phyloP scores from a whole-genome alignment of 1,140 invertebrate species.

The Gerris buenoi region DNA sequence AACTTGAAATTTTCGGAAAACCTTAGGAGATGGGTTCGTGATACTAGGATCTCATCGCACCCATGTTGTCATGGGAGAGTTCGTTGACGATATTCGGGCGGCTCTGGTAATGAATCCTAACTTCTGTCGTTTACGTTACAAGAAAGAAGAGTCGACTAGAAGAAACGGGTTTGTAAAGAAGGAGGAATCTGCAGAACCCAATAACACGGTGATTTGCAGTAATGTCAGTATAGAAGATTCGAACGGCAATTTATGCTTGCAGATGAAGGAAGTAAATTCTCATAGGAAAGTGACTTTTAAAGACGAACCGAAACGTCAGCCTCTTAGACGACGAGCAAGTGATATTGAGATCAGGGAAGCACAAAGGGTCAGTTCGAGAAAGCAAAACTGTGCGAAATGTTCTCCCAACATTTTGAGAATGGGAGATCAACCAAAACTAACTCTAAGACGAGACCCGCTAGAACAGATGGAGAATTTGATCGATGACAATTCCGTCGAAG shows the following conservation, averaged over 20 bases:
- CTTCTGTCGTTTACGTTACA: background rate
- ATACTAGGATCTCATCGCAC: no score
- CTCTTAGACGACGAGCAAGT: background rate
- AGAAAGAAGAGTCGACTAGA: background rate
- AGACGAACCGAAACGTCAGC: background rate
- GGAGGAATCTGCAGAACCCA: background rate
- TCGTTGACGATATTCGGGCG: background rate
- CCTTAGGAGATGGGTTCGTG: no score
- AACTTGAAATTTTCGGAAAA: no score
- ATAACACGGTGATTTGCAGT: no score
- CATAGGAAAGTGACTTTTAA: background rate
- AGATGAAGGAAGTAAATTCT: background rate
- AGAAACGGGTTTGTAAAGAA: background rate
- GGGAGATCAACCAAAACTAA: background rate
- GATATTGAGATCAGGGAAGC: background rate
- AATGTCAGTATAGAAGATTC: background rate
- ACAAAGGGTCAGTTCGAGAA: background rate
- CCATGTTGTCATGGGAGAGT: background rate
- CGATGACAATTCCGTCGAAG: background rate
- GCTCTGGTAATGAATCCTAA: background rate
- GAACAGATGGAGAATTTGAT: background rate
- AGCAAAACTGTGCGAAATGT: background rate
- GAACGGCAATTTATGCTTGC: background rate
- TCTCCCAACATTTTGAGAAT: background rate
- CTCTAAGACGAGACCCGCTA: background rate